Percentiles rank a stretch among this genome's conserved stretches.
Conservation (phyloP, 2,113 vertebrate genomes). For the Mellivora capensis region DNA sequence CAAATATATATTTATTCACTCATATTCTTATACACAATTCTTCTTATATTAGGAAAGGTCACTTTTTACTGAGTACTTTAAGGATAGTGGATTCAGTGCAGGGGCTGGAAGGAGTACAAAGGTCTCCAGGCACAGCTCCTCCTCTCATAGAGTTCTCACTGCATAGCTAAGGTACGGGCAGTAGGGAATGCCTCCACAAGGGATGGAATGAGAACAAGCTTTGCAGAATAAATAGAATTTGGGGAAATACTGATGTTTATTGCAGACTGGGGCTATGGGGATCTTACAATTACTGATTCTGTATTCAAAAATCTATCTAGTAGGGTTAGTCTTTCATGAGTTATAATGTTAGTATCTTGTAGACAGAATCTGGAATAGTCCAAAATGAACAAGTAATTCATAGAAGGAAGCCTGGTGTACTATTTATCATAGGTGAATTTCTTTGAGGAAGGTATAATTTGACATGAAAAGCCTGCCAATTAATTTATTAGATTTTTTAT, state of each 20-base stretch:
- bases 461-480: background rate
- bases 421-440: slow-evolving; percentile 3
- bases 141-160: background rate
- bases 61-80: background rate
- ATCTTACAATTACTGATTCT: background rate
- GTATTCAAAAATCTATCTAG: background rate
- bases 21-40: background rate
- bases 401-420: background rate
- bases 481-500: background rate
- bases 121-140: background rate
- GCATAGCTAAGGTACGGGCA: rapidly evolving
- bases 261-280: background rate
- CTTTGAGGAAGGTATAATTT: background rate
- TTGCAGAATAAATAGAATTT: background rate
- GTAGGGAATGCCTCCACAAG: background rate
- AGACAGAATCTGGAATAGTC: background rate
- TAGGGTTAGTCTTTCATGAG: background rate
- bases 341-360: background rate
- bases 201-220: background rate
- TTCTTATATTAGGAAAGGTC: background rate
- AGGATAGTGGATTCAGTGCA: background rate
- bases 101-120: background rate
- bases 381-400: background rate
- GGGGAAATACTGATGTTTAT: background rate
- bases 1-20: background rate